Percentiles rank a stretch among this genome's conserved stretches.
phyloP scores from a whole-genome alignment of 2,888 invertebrate species.

The Oscheius myriophilus region DNA sequence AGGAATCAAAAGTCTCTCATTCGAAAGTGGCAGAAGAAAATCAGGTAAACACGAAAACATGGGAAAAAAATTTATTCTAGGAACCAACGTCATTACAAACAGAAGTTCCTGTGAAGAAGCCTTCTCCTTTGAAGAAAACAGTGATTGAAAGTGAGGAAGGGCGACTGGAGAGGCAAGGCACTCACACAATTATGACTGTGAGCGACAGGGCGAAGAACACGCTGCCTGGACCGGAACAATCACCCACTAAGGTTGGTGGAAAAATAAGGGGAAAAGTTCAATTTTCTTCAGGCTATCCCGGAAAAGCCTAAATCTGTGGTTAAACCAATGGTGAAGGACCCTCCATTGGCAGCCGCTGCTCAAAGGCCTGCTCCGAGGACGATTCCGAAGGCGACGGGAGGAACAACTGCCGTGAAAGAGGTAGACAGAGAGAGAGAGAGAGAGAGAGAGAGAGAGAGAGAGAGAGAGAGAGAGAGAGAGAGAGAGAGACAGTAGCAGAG shows the following conservation, averaged over 20 bases:
- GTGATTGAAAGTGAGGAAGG: constrained; percentile 38
- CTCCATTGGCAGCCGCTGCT: constrained; percentile 45
- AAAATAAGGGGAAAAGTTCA: not conserved
- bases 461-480: no score
- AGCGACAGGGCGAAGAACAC: constrained; percentile 35
- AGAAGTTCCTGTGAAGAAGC: constrained; percentile 1
- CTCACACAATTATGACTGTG: constrained; percentile 61
- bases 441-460: constrained; percentile 7
- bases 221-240: constrained; percentile 50
- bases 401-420: constrained; percentile 8
- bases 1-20: not conserved
- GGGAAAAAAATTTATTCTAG: not conserved
- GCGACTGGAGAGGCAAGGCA: constrained; percentile 59
- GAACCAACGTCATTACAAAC: not conserved
- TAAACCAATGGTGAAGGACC: constrained; percentile 64
- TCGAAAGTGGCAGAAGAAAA: constrained; percentile 3
- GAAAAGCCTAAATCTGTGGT: constrained; percentile 67
- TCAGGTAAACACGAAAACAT: constrained; percentile 9
- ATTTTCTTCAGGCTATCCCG: constrained; percentile 5
- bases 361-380: constrained; percentile 1
- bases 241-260: constrained; percentile 26
- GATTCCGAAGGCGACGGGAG: constrained; percentile 7
- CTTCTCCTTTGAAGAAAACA: constrained; percentile 31
- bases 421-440: not conserved
- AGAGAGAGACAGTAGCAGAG: no score